A percentile compares a stretch with the other conserved stretches of the same genome.
phyloP scores from a whole-genome alignment of 2,797 vertebrate species.

The Pelochelys cantorii region DNA sequence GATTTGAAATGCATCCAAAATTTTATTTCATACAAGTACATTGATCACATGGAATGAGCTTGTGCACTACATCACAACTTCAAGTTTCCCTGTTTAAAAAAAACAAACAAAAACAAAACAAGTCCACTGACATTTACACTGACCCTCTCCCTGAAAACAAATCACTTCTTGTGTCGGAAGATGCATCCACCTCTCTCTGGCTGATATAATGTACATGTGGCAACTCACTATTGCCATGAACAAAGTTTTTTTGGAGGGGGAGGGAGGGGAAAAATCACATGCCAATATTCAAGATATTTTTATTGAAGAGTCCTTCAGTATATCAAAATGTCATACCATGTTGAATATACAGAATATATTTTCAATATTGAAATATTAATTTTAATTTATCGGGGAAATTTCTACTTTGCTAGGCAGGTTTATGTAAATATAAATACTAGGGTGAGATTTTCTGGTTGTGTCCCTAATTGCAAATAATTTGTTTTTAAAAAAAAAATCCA shows the following conservation, averaged over 20 bases:
- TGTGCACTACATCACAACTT: conserved; percentile 73
- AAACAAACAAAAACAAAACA: not conserved
- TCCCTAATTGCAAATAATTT: conserved; percentile 11
- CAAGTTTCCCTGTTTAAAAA: conserved; percentile 59
- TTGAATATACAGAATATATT: conserved; percentile 3
- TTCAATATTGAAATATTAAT: conserved; percentile 6
- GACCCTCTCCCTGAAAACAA: conserved; percentile 21
- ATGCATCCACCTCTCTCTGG: conserved; percentile 8
- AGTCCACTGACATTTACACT: not conserved
- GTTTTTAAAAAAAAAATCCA: not conserved
- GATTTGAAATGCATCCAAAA: conserved; percentile 79
- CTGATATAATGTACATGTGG: not conserved
- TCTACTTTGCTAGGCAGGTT: conserved; percentile 48
- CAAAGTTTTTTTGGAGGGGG: not conserved
- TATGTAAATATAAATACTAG: conserved; percentile 39
- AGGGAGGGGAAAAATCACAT: not conserved
- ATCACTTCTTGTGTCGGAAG: conserved; percentile 33
- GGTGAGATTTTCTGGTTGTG: conserved; percentile 57
- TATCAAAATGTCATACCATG: not conserved
- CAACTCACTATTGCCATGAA: conserved; percentile 13
- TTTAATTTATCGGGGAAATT: not conserved
- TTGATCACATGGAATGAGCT: conserved; percentile 75
- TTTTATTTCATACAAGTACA: conserved; percentile 85
- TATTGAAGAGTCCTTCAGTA: conserved; percentile 27
- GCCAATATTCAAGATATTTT: conserved; percentile 26